A percentile compares a stretch with the other conserved stretches of the same genome.
phyloP scores from a whole-genome alignment of 2,888 invertebrate species.

The Eristalis arbustorum region DNA sequence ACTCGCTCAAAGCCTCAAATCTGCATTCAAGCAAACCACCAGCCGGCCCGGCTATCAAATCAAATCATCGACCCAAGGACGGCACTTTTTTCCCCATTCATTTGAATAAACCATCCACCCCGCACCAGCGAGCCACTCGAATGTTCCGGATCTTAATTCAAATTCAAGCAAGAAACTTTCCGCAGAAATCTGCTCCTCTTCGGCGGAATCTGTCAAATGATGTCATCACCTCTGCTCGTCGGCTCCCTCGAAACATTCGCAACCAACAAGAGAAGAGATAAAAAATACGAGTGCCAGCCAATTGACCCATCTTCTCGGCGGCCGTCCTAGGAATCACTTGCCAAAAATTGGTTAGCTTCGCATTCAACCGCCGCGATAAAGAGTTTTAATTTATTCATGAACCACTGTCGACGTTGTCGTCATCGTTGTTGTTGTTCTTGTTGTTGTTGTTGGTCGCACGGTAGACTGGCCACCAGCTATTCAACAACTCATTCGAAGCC shows the following conservation, averaged over 20 bases:
- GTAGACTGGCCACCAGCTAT: slow-evolving; percentile 49
- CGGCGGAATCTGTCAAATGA: slow-evolving; percentile 6
- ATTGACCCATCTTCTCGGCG: background rate
- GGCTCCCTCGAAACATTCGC: background rate
- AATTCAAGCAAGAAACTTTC: background rate
- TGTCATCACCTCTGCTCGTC: slow-evolving; percentile 14
- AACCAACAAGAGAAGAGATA: background rate
- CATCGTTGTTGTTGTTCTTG: background rate
- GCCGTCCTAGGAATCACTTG: slow-evolving; percentile 9
- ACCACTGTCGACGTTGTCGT: slow-evolving; percentile 16
- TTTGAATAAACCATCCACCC: background rate
- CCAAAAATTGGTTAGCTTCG: background rate
- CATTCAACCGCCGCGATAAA: background rate
- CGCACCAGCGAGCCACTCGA: background rate
- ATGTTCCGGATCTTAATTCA: background rate
- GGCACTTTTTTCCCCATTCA: background rate
- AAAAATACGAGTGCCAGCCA: background rate
- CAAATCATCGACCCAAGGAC: too few species aligned
- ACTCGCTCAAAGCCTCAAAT: too few species aligned
- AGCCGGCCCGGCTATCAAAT: too few species aligned
- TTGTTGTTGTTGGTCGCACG: slow-evolving; percentile 24
- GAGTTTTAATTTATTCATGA: slow-evolving; percentile 51
- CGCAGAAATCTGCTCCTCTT: background rate
- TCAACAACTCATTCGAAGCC: background rate
- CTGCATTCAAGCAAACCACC: too few species aligned